These are phyloP conservation scores for Xanthorhoe spadicearia DNA, from an alignment of 2,888 invertebrate species.

Conservation along the genomic window DNA sequence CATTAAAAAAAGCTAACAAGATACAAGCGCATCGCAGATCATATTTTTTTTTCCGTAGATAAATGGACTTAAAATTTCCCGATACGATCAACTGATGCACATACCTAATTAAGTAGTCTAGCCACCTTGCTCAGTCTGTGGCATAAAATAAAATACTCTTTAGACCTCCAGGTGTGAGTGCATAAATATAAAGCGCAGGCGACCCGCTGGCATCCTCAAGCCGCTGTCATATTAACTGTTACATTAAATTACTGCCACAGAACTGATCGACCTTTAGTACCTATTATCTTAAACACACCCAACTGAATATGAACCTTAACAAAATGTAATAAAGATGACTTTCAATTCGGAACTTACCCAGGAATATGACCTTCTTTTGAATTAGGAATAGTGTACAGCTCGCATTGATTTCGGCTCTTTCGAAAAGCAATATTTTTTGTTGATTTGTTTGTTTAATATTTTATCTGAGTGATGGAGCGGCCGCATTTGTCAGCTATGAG, in stretches of 20 bases:
- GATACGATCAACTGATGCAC: background rate
- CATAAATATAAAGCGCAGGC: conserved; percentile 81
- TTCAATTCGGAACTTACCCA: conserved; percentile 27
- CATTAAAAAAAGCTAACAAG: too few species aligned
- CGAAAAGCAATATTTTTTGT: conserved; percentile 81
- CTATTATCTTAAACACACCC: conserved; percentile 61
- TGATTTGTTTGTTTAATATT: conserved; percentile 85
- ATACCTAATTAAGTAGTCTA: background rate
- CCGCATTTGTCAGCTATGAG: conserved; percentile 82
- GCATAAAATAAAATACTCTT: conserved; percentile 71
- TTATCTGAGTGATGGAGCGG: conserved; percentile 83
- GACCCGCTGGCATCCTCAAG: conserved; percentile 83
- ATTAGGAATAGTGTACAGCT: conserved; percentile 62
- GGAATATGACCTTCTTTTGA: conserved; percentile 49
- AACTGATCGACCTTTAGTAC: conserved; percentile 73
- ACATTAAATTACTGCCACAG: conserved; percentile 83
- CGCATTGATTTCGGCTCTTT: conserved; percentile 84
- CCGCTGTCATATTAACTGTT: conserved; percentile 85
- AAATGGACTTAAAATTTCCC: background rate
- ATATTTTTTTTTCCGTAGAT: too few species aligned
- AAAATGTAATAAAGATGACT: conserved; percentile 24
- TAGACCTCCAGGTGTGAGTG: conserved; percentile 84
- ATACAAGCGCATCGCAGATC: too few species aligned
- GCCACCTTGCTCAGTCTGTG: conserved; percentile 12
- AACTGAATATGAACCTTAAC: conserved; percentile 50